phyloP scores from a whole-genome alignment of 2,888 invertebrate genomes.

The Vannuccia rotundouncinata region DNA sequence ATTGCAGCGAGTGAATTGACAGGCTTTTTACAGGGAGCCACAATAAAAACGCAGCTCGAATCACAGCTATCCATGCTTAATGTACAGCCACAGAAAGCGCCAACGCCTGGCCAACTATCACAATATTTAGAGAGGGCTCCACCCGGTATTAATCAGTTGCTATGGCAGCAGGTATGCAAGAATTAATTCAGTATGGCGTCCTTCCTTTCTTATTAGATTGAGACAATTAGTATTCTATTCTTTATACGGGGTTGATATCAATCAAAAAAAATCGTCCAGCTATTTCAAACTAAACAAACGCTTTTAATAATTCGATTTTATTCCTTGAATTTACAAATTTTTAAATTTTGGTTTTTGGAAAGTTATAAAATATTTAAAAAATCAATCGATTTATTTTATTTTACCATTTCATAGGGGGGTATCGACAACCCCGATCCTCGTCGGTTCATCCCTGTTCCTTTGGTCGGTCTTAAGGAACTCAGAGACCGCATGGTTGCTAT shows the following conservation, averaged over 20 bases:
- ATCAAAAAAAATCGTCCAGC: too few relatives aligned
- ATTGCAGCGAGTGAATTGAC: constrained; percentile 52
- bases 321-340: too few relatives aligned
- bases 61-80: constrained; percentile 66
- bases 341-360: too few relatives aligned
- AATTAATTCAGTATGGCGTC: too few relatives aligned
- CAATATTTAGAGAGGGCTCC: constrained; percentile 86
- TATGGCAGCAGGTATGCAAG: constrained; percentile 98
- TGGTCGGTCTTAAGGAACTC: constrained; percentile 73
- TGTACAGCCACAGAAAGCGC: constrained; percentile 63
- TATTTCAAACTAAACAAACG: too few relatives aligned
- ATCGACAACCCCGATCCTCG: constrained; percentile 85
- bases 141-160: constrained; percentile 64
- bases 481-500: constrained; percentile 74
- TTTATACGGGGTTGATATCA: too few relatives aligned
- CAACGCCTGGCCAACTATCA: constrained; percentile 63
- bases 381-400: too few relatives aligned
- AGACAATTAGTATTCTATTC: too few relatives aligned
- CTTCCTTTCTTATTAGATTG: too few relatives aligned
- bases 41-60: constrained; percentile 67
- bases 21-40: constrained; percentile 60
- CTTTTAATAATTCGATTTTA: too few relatives aligned
- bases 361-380: too few relatives aligned
- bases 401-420: too few relatives aligned
- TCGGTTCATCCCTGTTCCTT: constrained; percentile 82